Evolutionary conservation across 2,888 invertebrate species (phyloP).

Genomic region (Dicycla oo): DNA sequence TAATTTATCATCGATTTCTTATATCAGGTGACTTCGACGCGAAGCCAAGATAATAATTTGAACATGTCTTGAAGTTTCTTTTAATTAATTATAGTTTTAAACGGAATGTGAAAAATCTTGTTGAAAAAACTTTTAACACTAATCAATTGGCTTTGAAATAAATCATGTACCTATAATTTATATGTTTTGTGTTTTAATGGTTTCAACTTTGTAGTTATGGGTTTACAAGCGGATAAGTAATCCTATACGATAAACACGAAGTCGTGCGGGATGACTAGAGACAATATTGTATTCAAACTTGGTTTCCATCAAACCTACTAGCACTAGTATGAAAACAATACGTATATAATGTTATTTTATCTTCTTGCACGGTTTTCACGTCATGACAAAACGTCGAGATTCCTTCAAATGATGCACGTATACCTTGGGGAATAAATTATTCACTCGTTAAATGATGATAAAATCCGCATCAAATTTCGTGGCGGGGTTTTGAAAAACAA

Average conservation of each 20-base stretch:
- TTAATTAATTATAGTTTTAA: conserved; percentile 4
- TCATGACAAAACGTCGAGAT: not conserved
- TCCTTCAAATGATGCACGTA: not conserved
- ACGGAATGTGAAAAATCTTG: not conserved
- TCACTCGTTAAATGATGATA: no score
- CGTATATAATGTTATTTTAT: not conserved
- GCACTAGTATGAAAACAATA: not conserved
- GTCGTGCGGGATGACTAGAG: not conserved
- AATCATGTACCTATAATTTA: not conserved
- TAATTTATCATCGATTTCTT: conserved; percentile 15
- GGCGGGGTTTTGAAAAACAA: not conserved
- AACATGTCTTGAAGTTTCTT: conserved; percentile 1
- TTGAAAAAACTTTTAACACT: not conserved
- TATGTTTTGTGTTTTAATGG: not conserved
- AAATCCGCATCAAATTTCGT: not conserved
- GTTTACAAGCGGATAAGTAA: not conserved
- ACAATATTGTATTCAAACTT: no score
- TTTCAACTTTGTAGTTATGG: not conserved
- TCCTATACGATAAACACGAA: no score
- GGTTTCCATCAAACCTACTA: not conserved
- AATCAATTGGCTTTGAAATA: not conserved
- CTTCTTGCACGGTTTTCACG: not conserved
- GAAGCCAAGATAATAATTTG: not conserved
- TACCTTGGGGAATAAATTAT: not conserved
- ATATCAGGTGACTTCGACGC: not conserved